Conservation (phyloP, 2,113 vertebrate genomes). For the Theristicus caerulescens region DNA sequence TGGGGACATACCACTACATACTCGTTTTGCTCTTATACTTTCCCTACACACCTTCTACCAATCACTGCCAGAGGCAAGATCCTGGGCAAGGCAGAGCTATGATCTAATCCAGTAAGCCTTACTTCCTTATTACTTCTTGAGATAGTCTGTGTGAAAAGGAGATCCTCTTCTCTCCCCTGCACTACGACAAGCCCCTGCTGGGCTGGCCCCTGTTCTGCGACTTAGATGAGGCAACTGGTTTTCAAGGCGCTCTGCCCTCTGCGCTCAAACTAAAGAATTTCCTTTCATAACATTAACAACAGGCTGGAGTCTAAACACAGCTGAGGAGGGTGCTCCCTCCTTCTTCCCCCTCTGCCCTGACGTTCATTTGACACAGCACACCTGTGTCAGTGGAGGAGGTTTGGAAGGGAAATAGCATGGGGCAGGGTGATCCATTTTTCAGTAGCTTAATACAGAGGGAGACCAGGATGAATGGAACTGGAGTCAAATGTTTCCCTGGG, state of each 20-base stretch:
- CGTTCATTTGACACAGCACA: not conserved
- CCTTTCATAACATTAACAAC: not conserved
- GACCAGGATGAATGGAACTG: not conserved
- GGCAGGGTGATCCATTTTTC: not conserved
- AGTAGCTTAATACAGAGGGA: not conserved
- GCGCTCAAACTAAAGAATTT: not conserved
- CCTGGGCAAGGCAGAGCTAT: not conserved
- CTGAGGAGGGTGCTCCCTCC: not conserved
- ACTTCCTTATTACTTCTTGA: not conserved
- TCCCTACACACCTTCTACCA: not conserved
- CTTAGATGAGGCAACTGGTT: not conserved
- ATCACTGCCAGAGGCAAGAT: not conserved
- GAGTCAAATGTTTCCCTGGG: not conserved
- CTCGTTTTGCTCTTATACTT: not conserved
- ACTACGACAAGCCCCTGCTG: not conserved
- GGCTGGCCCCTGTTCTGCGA: not conserved
- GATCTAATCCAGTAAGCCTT: not conserved
- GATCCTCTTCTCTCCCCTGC: not conserved
- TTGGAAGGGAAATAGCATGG: not conserved
- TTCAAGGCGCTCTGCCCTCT: not conserved
- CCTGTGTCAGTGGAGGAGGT: not conserved
- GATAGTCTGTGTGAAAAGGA: not conserved
- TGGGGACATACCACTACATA: too few relatives aligned
- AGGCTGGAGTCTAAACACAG: not conserved
- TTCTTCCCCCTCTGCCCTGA: not conserved